Evolutionary conservation across 2,888 invertebrate species (phyloP).

Genomic region (Leptinotarsa tumamoca): DNA sequence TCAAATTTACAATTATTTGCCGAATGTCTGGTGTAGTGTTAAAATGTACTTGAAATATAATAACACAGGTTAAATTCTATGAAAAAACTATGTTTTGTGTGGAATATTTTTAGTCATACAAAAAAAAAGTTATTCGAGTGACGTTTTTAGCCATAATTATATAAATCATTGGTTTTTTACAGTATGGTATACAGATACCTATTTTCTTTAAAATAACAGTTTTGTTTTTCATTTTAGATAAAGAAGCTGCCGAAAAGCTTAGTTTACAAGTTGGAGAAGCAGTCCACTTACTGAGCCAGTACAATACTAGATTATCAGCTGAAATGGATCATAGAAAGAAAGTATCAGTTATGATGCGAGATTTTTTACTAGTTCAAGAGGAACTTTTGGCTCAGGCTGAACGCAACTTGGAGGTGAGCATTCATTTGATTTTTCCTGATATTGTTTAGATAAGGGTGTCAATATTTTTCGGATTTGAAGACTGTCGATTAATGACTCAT

Average conservation of each 20-base stretch:
- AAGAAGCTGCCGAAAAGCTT: slow-evolving; percentile 82
- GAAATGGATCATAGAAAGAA: slow-evolving; percentile 92
- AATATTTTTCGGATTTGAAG: too few species aligned
- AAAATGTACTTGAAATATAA: too few species aligned
- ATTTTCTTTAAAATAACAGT: not conserved
- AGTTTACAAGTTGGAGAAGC: slow-evolving; percentile 90
- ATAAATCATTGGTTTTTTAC: too few species aligned
- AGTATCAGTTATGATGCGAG: slow-evolving; percentile 86
- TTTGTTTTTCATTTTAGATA: slow-evolving; percentile 68
- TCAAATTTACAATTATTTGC: not conserved
- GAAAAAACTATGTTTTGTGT: too few species aligned
- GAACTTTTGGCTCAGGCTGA: slow-evolving; percentile 89
- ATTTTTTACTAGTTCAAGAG: slow-evolving; percentile 88
- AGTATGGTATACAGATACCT: too few species aligned
- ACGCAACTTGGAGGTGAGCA: slow-evolving; percentile 82
- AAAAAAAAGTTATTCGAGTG: too few species aligned
- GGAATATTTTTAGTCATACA: too few species aligned
- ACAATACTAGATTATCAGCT: slow-evolving; percentile 85
- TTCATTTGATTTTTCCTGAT: too few species aligned
- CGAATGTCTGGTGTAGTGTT: not conserved
- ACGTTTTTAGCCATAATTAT: too few species aligned
- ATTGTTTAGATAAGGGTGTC: too few species aligned
- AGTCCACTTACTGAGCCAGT: slow-evolving; percentile 85
- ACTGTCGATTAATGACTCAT: too few species aligned
- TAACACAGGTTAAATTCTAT: too few species aligned